Evolutionary conservation across 2,888 invertebrate species (phyloP), one percentile per base, ranked within the genome.

Genomic region (Clusia tigrina): DNA sequence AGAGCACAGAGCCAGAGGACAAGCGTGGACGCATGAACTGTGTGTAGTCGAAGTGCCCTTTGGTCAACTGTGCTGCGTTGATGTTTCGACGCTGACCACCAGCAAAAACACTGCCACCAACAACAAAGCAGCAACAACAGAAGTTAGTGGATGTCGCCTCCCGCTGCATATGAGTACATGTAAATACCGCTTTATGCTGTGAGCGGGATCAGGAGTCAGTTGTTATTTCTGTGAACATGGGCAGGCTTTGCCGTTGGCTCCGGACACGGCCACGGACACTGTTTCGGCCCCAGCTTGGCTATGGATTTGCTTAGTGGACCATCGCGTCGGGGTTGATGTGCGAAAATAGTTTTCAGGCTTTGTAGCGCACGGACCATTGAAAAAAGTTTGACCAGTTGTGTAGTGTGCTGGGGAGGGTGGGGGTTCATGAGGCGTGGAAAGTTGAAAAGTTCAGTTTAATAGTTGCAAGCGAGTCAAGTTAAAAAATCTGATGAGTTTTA

Each of bases 161-260:
- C 9, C 42, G n/a, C n/a, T 17, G 3, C n/a, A n/a, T 3, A 15
- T 17, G 9, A n/a, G 42, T 42, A 42, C 9, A n/a, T 15, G 9
- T 17, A 42, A 42, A 32, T 32, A 32, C 32, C 32, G 32, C 32
- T 32, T 32, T 6, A 32, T 32, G 12, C 24, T 12, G 37, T 15
- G 24, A 55, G 37, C 54, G 52, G 54, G 51, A 53, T 59, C 63
- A 67, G 68, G 24, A 9, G 62, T 62, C 66, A 63, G 68, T 60
- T 56, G 26, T 46, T 56, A 67, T 55, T 68, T 56, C 67, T 68
- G 63, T 69, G 65, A 61, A 64, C 60, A 64, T 42, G 60, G 60
- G 58, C 60, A 64, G n/a, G n/a, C n/a, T n/a, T n/a, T n/a, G n/a
- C n/a, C n/a, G n/a, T n/a, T n/a, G n/a, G n/a, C n/a, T n/a, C n/a